Evolutionary conservation across 2,797 vertebrate genomes (phyloP), one percentile per base, ranked within the genome.

Genomic region (Danionella dracula): DNA sequence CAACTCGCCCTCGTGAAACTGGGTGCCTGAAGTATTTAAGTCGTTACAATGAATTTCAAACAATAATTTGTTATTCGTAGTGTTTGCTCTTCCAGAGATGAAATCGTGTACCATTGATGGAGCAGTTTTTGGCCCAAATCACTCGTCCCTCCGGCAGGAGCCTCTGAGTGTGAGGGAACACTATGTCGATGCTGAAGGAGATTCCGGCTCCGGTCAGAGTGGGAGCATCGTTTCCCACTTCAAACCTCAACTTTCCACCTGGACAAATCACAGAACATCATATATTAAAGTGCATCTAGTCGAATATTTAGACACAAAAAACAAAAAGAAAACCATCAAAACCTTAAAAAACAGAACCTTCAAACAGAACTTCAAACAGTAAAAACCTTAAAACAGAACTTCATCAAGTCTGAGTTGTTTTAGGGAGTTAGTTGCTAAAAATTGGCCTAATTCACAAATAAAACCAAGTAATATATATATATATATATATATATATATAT

Each of bases 191-290:
- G 71, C 83, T 92, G 82, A 98, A 98, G 10, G 92, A 93, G 27
- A 91, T 84, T 58, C 86, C 88, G 42, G 94, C 95, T 0, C 89
- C 92, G 0, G 87, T 82, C 76, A 98, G 82, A 11, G 94, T 96
- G 4, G 96, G 95, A 0, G 92, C 91, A 16, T 98, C 95, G 4
- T 91, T 97, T 16, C 78, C 87, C 12, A 97, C 86, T 15, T 91
- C 86, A 53, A 97, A 88, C 11, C 85, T 83, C 55, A 97, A 87
- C 4, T 81, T 82, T 8, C 94, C 94, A 2, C 94, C 95, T 97
- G 77, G 7, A 64, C 27, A 17, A 72, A 55, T 40, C n/a, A n/a
- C n/a, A n/a, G 8, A 13, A 50, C 27, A 10, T 40, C 23, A 6
- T 27, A n/a, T n/a, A n/a, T n/a, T n/a, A n/a, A n/a, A n/a, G n/a